Evolutionary conservation across 2,113 vertebrate species (phyloP), one percentile per base, ranked within the genome.

Genomic region (Silurus glanis): DNA sequence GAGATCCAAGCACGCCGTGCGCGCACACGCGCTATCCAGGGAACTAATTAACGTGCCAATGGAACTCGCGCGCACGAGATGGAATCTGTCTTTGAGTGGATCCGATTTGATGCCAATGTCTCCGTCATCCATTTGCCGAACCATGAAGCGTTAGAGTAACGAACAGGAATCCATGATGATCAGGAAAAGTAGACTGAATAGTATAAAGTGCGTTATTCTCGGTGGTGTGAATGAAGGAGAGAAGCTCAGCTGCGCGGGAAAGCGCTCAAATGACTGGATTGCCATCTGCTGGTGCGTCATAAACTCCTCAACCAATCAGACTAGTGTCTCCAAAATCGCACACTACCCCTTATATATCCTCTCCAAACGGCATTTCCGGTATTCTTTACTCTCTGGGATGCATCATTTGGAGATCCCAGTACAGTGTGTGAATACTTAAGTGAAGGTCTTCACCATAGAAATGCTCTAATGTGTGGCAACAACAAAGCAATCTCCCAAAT

Each of bases 21-120:
- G 87, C 87, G 64, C 67, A 19, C 88, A 83, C 90, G 89, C 88
- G 88, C 86, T 53, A 47, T 83, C 87, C 86, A 82, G 84, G 9
- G 12, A 72, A 81, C 87, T 84, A 89, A 88, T 84, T 90, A 67
- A 89, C 83, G 83, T 81, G 89, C 88, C 89, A 80, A 86, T 83
- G 91, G 93, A 93, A 93, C 93, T 92, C 93, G 90, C 89, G 90
- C 92, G 89, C 92, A 85, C 89, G 78, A 79, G 86, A 90, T 88
- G 90, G 55, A 78, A 61, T 51, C 53, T 82, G 88, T 87, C 88
- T 67, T 53, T 75, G 80, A 47, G 12, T 69, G n/a, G 21, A 4
- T 80, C 49, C 88, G 91, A 94, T 95, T 94, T 62, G 28, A 47
- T 12, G 19, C 13, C 49, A 72, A 47, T 47, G 19, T 80, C 55